Evolutionary conservation across 1,140 invertebrate genomes (phyloP).

Genomic region (Drosophila teissieri): DNA sequence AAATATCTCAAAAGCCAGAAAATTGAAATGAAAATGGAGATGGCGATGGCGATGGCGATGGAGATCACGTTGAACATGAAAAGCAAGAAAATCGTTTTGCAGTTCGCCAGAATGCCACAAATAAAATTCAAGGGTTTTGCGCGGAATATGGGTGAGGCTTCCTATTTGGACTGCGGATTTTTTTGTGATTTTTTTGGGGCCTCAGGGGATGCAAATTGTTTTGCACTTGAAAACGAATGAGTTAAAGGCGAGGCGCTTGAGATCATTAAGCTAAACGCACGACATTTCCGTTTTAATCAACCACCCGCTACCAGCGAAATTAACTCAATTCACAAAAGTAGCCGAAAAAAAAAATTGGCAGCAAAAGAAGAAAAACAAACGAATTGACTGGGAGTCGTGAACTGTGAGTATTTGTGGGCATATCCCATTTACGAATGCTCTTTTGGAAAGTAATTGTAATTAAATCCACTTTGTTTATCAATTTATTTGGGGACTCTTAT

Average conservation of each 20-base stretch:
- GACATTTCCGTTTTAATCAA: slow-evolving; percentile 81
- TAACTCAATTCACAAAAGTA: slow-evolving; percentile 50
- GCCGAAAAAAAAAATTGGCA: slow-evolving; percentile 31
- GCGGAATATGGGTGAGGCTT: slow-evolving; percentile 44
- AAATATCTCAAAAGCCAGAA: slow-evolving; percentile 17
- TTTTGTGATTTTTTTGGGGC: slow-evolving; percentile 1
- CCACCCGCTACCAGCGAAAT: slow-evolving; percentile 67
- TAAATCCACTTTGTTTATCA: no score
- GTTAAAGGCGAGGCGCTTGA: slow-evolving; percentile 43
- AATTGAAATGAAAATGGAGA: slow-evolving; percentile 55
- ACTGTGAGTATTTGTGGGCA: neutral
- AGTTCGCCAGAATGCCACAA: neutral
- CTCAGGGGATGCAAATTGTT: slow-evolving; percentile 47
- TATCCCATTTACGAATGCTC: slow-evolving; percentile 13
- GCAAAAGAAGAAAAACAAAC: slow-evolving; percentile 9
- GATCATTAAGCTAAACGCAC: slow-evolving; percentile 69
- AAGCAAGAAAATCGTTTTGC: slow-evolving; percentile 63
- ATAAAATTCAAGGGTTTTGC: slow-evolving; percentile 51
- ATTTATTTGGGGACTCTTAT: neutral
- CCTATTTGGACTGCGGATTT: slow-evolving; percentile 21
- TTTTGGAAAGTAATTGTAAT: neutral
- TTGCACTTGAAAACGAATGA: slow-evolving; percentile 55
- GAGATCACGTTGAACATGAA: slow-evolving; percentile 71
- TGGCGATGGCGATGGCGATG: slow-evolving; percentile 49
- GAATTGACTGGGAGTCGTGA: slow-evolving; percentile 36